Evolutionary conservation across 2,113 vertebrate genomes (phyloP).

Genomic region (Ahaetulla prasina): DNA sequence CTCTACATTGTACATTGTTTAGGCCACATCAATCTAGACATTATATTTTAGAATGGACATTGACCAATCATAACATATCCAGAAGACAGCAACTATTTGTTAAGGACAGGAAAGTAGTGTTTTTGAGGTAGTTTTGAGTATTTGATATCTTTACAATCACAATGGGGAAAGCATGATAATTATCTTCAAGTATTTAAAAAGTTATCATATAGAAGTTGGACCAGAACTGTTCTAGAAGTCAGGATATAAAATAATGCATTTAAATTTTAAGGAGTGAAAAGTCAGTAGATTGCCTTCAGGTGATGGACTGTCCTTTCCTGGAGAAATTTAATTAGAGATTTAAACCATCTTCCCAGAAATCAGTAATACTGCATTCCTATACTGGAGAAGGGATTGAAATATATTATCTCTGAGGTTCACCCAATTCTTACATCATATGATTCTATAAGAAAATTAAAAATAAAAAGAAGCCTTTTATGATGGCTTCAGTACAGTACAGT

Average conservation of each 20-base stretch:
- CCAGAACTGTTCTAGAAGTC: background rate
- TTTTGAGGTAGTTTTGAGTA: no score
- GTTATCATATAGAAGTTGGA: background rate
- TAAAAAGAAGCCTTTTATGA: background rate
- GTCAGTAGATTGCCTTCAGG: background rate
- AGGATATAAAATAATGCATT: background rate
- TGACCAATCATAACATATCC: no score
- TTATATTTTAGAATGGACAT: no score
- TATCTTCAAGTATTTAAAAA: background rate
- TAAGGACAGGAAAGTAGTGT: no score
- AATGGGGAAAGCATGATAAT: background rate
- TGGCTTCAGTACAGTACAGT: background rate
- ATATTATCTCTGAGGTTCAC: background rate
- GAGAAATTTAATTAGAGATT: background rate
- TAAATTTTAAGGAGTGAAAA: background rate
- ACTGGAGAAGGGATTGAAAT: background rate
- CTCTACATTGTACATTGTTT: no score
- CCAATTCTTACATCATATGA: background rate
- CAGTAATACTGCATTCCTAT: background rate
- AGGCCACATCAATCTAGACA: no score
- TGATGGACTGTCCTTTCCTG: background rate
- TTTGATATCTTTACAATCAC: background rate
- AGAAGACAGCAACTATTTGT: no score
- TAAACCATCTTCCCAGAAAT: background rate
- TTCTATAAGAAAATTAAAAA: background rate